Evolutionary conservation across 1,140 invertebrate species (phyloP).

Genomic region (Asbolus verrucosus): DNA sequence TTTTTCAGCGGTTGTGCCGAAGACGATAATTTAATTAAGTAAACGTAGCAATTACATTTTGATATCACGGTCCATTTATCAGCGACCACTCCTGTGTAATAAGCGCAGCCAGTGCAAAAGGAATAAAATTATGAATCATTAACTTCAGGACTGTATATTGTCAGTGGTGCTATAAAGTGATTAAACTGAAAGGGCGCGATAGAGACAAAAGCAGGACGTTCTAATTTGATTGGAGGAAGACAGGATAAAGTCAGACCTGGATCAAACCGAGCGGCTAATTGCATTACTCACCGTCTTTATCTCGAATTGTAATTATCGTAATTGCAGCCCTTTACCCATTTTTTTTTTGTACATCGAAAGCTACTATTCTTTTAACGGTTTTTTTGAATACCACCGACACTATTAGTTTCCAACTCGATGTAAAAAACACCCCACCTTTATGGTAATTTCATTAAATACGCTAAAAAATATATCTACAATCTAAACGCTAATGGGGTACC

Average conservation of each 20-base stretch:
- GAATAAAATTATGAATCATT: conserved; percentile 42
- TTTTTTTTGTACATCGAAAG: too few relatives aligned
- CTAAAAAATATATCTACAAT: too few relatives aligned
- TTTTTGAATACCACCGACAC: too few relatives aligned
- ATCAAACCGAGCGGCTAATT: conserved; percentile 41
- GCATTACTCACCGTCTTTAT: conserved; percentile 41
- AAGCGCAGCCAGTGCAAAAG: too few relatives aligned
- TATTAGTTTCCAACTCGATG: too few relatives aligned
- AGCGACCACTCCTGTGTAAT: conserved; percentile 41
- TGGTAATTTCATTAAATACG: too few relatives aligned
- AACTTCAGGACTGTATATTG: conserved; percentile 32
- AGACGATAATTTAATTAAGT: conserved; percentile 38
- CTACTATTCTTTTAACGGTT: too few relatives aligned
- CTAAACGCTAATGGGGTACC: too few relatives aligned
- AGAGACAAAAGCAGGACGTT: conserved; percentile 32
- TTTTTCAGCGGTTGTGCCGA: conserved; percentile 10
- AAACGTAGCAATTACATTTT: conserved; percentile 32
- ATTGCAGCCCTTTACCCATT: conserved; percentile 1
- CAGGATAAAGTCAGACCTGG: conserved; percentile 26
- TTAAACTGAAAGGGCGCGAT: conserved; percentile 36
- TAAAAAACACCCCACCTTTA: too few relatives aligned
- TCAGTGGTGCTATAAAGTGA: conserved; percentile 20
- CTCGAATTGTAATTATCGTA: conserved; percentile 35
- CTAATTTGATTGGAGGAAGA: conserved; percentile 43
- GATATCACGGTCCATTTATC: conserved; percentile 39